Evolutionary conservation across 2,888 invertebrate genomes (phyloP), one percentile per base, ranked within the genome.

Genomic region (Spatulosminthurus flaviceps): DNA sequence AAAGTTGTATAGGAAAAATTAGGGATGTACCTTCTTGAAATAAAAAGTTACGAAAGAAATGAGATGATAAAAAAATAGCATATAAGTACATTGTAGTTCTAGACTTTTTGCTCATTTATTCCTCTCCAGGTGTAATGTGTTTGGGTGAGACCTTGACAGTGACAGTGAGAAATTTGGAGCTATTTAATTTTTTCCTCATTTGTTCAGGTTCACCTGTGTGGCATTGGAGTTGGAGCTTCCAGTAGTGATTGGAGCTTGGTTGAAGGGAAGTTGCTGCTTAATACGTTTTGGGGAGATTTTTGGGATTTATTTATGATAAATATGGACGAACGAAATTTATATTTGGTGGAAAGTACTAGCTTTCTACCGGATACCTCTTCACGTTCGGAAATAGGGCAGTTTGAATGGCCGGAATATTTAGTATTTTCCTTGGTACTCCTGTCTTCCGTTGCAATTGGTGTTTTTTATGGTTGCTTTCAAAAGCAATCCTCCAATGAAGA

Each of bases 371-470:
- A 5, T 4, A 9, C 60, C n/a, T 5, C 64, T 22, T 22, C 4
- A n/a, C 4, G 4, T 1, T 24, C 64, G 24, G 24, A 19, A 4
- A 1, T 24, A 4, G 4, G 1, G 16, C 90, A 95, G 42, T 93
- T 93, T 86, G 91, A 92, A 19, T 93, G 93, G 92, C 89, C 75
- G 16, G 81, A 81, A 67, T 81, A 81, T 64, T n/a, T 74, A 21
- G 81, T 81, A 16, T 81, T 81, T 64, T 34, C 42, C 2, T 28
- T 71, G 0, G 75, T 80, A 34, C 72, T 81, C 7, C 51, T 61
- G 4, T 19, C 29, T 11, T 80, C 79, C 0, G 78, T 78, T 1
- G 78, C 73, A 0, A 79, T 81, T n/a, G 81, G 81, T 0, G 26
- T 81, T 13, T 81, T 78, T 22, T 80, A 78, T 26, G 79, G 81